A percentile compares a stretch with the other conserved stretches of the same genome.
phyloP scores from a whole-genome alignment of 2,113 vertebrate species.

The Alligator sinensis region DNA sequence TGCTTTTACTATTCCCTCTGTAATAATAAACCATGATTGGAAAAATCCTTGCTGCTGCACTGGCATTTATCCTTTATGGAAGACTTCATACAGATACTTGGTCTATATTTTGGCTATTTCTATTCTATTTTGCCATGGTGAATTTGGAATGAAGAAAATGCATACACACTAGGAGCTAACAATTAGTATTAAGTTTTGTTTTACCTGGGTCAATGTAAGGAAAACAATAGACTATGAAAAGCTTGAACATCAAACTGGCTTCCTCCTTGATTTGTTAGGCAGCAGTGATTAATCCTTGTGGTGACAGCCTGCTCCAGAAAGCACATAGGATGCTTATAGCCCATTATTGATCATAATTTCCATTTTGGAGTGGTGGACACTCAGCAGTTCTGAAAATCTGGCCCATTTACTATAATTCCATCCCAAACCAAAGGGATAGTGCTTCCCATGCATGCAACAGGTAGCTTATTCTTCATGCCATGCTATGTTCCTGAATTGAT shows the following conservation, averaged over 20 bases:
- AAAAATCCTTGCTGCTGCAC: no score
- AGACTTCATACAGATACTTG: neutral
- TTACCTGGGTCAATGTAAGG: neutral
- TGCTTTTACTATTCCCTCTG: neutral
- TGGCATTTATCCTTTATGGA: neutral
- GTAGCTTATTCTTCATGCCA: no score
- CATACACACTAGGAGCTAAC: neutral
- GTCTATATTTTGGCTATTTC: no score
- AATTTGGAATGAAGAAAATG: neutral
- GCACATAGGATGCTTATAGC: neutral
- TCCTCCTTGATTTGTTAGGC: neutral
- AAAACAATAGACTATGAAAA: neutral
- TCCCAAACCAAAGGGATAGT: neutral
- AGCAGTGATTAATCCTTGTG: neutral
- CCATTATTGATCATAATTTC: neutral
- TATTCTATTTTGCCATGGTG: neutral
- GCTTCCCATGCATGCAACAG: no score
- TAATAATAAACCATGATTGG: neutral
- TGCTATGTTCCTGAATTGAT: no score
- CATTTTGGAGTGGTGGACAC: neutral
- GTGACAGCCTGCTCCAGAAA: neutral
- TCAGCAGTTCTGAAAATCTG: neutral
- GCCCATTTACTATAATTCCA: neutral
- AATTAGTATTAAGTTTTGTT: constrained; percentile 10
- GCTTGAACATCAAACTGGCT: neutral